phyloP scores from a whole-genome alignment of 2,797 vertebrate genomes.

The Molossus alvarezi region DNA sequence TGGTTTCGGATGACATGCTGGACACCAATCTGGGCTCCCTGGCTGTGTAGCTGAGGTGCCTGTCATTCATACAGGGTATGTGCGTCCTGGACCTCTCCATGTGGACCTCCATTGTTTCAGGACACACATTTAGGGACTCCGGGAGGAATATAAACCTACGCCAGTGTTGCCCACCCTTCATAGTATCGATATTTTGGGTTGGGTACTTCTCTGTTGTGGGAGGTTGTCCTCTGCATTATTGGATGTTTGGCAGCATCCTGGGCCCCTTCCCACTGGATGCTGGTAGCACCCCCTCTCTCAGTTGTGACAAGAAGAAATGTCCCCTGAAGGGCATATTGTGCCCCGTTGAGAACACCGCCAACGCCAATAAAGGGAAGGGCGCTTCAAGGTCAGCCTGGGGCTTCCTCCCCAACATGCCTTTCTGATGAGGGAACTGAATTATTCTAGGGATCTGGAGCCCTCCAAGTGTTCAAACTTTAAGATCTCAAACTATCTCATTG shows the following conservation, averaged over 20 bases:
- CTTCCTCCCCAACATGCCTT: neutral
- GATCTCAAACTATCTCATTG: neutral
- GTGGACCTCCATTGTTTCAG: neutral
- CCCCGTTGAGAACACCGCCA: neutral
- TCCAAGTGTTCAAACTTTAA: neutral
- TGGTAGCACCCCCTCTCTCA: neutral
- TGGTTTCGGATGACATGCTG: neutral
- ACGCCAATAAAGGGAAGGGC: neutral
- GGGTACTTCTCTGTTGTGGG: neutral
- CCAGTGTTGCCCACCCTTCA: neutral
- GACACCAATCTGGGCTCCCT: neutral
- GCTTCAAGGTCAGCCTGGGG: neutral
- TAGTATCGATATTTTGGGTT: neutral
- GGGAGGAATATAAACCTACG: neutral
- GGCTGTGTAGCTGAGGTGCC: neutral
- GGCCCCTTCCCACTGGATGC: neutral
- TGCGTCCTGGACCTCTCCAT: neutral
- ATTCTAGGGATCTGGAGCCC: neutral
- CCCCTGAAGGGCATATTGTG: neutral
- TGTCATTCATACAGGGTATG: neutral
- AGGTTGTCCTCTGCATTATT: rapidly evolving
- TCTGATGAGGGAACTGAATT: neutral
- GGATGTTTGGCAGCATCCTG: neutral
- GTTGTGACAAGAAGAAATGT: neutral
- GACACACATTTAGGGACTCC: neutral